Evolutionary conservation across 2,797 vertebrate genomes (phyloP), one percentile per base, ranked within the genome.

Genomic region (Adrianichthys oophorus): DNA sequence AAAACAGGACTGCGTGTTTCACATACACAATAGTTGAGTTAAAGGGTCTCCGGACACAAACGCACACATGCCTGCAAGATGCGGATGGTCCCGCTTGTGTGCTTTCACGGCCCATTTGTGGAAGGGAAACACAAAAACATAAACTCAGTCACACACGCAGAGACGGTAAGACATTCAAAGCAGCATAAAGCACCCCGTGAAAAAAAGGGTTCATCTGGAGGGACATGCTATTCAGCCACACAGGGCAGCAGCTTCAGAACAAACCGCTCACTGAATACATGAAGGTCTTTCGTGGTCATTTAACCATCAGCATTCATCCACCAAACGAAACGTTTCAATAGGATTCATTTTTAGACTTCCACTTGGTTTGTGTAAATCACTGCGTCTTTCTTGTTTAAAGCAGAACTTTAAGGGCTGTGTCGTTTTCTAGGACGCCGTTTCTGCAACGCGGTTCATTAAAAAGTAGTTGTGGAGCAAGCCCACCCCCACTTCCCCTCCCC

Each of bases 41-140:
- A 48, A 58, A 68, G 65, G 59, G 56, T 69, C 64, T 75, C 56
- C 62, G 61, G 56, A 58, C 45, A 23, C 59, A 58, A 15, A 47
- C 52, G 29, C 57, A 41, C 23, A 18, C 2, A 5, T 19, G 26
- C 42, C 24, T 13, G 41, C 18, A 43, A 45, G 21, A 74, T 62
- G 70, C 79, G 83, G 79, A 84, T 83, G 80, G 80, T 70, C 42
- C 59, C 65, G 82, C 76, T 59, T 82, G 79, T 81, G 68, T 72
- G 67, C 69, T 73, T 72, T 48, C 58, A 67, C 6, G 15, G 62
- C 62, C 65, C 66, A 56, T 80, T 83, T 66, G 68, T 45, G 19
- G 55, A 70, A 23, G 64, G 61, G 67, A 59, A 55, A 80, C 15
- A 48, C 41, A 37, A 24, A 66, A 46, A 68, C 15, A 69, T 18